phyloP scores from a whole-genome alignment of 1,140 invertebrate species.

The Drosophila serrata region DNA sequence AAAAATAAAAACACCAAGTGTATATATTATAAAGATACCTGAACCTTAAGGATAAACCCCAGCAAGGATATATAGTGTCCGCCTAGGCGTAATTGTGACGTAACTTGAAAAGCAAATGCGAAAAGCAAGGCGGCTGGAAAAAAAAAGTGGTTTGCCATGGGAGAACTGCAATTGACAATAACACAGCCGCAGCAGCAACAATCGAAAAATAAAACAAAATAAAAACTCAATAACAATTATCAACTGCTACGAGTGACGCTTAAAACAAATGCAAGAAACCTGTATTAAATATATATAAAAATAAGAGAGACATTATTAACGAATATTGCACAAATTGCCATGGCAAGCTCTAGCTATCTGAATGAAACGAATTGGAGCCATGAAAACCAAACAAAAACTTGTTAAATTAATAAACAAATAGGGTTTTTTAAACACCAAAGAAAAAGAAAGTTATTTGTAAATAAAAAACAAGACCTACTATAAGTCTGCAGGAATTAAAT shows the following conservation, averaged over 20 bases:
- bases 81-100: slow-evolving; percentile 11
- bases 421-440: no score
- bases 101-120: slow-evolving; percentile 29
- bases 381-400: slow-evolving; percentile 22
- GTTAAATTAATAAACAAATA: slow-evolving; percentile 12
- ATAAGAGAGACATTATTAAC: slow-evolving; percentile 42
- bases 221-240: slow-evolving; percentile 73
- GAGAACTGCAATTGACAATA: slow-evolving; percentile 60
- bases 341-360: slow-evolving; percentile 13
- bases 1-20: slow-evolving; percentile 1
- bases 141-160: slow-evolving; percentile 72
- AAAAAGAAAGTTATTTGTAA: slow-evolving; percentile 7
- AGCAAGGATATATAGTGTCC: slow-evolving; percentile 18
- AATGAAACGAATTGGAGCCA: slow-evolving; percentile 29
- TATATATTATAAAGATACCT: background rate
- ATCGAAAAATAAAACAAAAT: slow-evolving; percentile 23
- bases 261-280: slow-evolving; percentile 49
- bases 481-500: background rate
- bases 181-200: slow-evolving; percentile 39
- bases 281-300: slow-evolving; percentile 39
- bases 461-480: background rate
- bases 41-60: background rate
- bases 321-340: slow-evolving; percentile 41
- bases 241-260: slow-evolving; percentile 53
- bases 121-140: slow-evolving; percentile 34